Percentiles rank a stretch among this genome's conserved stretches.
These are phyloP conservation scores for Mohoua ochrocephala DNA, from an alignment of 2,113 vertebrate species.

Conservation along the genomic window DNA sequence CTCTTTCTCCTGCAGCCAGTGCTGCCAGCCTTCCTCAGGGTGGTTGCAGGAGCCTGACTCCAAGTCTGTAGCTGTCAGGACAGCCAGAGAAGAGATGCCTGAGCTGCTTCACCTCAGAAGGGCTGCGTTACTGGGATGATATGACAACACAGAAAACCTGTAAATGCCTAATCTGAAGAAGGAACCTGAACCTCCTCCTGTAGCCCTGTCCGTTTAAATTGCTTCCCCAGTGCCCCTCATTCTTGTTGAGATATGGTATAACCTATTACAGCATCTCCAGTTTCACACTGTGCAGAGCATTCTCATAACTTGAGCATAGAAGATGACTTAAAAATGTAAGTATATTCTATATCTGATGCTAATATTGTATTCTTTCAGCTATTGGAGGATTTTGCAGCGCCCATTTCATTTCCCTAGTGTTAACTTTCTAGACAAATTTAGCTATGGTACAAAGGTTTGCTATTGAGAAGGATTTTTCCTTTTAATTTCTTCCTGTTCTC, in stretches of 20 bases:
- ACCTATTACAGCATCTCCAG: not conserved
- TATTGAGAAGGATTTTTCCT: not conserved
- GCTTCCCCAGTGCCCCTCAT: not conserved
- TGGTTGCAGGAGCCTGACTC: not conserved
- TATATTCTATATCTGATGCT: not conserved
- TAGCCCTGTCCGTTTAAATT: not conserved
- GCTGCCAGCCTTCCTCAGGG: not conserved
- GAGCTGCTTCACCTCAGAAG: accelerated
- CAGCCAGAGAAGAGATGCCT: not conserved
- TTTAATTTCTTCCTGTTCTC: not conserved
- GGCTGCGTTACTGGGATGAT: not conserved
- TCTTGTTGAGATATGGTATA: not conserved
- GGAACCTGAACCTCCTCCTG: not conserved
- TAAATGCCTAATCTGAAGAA: not conserved
- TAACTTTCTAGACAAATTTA: constrained; percentile 21
- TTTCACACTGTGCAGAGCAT: not conserved
- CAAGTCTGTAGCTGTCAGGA: not conserved
- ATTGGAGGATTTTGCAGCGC: not conserved
- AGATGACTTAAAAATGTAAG: constrained; percentile 18
- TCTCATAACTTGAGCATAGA: not conserved
- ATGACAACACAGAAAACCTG: accelerated
- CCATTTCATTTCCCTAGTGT: not conserved
- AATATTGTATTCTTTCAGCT: constrained; percentile 10
- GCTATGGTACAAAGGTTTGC: not conserved
- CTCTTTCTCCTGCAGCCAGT: not conserved